These are phyloP conservation scores for Neopelma chrysocephalum DNA, from an alignment of 2,797 vertebrate genomes.

Conservation along the genomic window DNA sequence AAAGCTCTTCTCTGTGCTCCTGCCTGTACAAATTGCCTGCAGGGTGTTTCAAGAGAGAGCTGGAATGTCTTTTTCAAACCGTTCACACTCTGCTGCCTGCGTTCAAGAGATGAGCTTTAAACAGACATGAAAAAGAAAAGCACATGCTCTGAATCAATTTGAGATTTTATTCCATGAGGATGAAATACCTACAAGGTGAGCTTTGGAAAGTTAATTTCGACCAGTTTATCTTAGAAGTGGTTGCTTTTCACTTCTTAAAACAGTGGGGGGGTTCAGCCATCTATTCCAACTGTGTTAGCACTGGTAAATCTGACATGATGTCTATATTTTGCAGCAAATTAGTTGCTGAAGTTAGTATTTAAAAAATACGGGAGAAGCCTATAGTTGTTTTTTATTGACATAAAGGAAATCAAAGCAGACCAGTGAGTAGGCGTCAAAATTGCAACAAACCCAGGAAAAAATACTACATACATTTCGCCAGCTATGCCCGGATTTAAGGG, in stretches of 20 bases:
- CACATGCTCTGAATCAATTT: not conserved
- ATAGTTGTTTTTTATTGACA: not conserved
- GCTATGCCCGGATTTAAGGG: not conserved
- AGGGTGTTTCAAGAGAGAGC: slow-evolving; percentile 25
- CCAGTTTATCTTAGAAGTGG: not conserved
- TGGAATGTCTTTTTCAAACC: slow-evolving; percentile 54
- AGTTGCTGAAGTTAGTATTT: not conserved
- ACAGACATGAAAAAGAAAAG: not conserved
- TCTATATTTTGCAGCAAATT: not conserved
- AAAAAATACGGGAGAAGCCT: not conserved
- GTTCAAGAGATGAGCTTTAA: slow-evolving; percentile 41
- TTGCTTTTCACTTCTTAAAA: not conserved
- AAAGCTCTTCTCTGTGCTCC: slow-evolving; percentile 48
- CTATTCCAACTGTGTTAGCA: not conserved
- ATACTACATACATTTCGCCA: not conserved
- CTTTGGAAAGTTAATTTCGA: slow-evolving; percentile 32
- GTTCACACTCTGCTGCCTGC: slow-evolving; percentile 13
- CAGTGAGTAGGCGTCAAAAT: not conserved
- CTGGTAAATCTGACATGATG: not conserved
- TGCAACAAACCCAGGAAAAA: not conserved
- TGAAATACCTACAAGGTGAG: not conserved
- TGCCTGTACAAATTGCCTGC: slow-evolving; percentile 56
- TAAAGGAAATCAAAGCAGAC: not conserved
- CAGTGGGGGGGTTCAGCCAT: not conserved
- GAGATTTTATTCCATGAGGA: not conserved